Percentiles rank a stretch among this genome's conserved stretches.
phyloP scores from a whole-genome alignment of 2,797 vertebrate species.

The Dermochelys coriacea region DNA sequence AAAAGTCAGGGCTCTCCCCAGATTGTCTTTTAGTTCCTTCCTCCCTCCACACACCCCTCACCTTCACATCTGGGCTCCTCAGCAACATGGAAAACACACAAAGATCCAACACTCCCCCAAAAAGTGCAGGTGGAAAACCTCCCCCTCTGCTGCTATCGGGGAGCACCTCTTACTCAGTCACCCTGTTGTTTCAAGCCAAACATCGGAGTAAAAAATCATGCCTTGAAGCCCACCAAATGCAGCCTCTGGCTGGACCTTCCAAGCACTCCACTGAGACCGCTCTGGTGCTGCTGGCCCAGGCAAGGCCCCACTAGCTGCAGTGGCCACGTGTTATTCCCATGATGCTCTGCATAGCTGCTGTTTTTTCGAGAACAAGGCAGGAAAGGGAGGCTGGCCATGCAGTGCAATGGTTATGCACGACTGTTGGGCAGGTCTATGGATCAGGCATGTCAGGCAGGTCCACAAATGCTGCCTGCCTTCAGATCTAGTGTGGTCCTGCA shows the following conservation, averaged over 20 bases:
- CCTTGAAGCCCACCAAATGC: background rate
- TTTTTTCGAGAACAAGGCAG: background rate
- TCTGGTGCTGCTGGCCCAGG: background rate
- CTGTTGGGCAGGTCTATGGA: background rate
- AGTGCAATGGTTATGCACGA: background rate
- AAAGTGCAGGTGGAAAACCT: background rate
- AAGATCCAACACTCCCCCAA: background rate
- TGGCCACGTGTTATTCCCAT: background rate
- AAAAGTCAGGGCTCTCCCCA: background rate
- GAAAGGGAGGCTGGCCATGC: background rate
- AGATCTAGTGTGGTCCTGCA: background rate
- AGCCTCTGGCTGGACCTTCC: no score
- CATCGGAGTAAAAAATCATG: background rate
- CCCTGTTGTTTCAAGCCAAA: background rate
- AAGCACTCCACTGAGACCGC: background rate
- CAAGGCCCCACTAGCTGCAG: background rate
- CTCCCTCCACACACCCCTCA: rapidly evolving
- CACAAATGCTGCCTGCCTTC: background rate
- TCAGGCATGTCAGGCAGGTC: background rate
- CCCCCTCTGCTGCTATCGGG: background rate
- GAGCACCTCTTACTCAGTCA: background rate
- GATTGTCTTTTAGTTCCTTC: background rate
- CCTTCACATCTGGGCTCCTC: rapidly evolving
- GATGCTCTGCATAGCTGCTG: background rate
- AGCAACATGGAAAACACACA: background rate